Base-by-base conservation (phyloP, 2,888 invertebrate species). In the Diploptera punctata region DNA sequence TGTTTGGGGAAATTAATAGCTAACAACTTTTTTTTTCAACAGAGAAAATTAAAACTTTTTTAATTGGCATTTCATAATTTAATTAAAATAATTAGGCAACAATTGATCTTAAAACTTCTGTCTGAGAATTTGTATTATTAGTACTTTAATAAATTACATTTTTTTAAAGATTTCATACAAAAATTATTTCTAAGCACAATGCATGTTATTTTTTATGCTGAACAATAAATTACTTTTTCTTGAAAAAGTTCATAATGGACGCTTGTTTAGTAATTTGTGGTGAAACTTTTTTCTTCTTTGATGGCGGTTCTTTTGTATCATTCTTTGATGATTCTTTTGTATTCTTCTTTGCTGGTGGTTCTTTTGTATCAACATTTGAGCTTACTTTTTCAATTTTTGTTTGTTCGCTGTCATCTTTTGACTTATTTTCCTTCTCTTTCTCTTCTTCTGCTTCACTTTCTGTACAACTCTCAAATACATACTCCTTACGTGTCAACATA, bases 401-500 rank as follows among this genome's bases (percentile, higher is more conserved):
- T 1, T 1, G 47, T 33, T 68, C 33, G 1, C 31, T 13, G 38
- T 19, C 29, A 5, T 44, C 60, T 43, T 60, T 43, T 26, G 10
- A 24, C 47, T 44, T 47, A 1, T 62, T 70, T 61, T 70, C 47
- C n/a, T 70, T 61, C 43, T 70, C 43, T n/a, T 62, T 49, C 16
- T 29, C 43, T 61, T 44, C 29, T 19, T 70, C 70, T 24, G 10
- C 29, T 26, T 70, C 70, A 70, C 70, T 70, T 21, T 61, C 70
- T 21, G 61, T 62, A 47, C 70, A 70, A 33, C 70, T 70, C 47
- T 70, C 70, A 49, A 62, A 29, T 7, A 70, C 70, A 61, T 57
- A 60, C 47, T 70, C 49, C 62, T 47, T 70, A 10, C 44, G 26
- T 1, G 70, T 70, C 13, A 70, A 81, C 76, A 82, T 77, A 77